Conservation (phyloP, 2,113 vertebrate species). For the Alosa alosa region DNA sequence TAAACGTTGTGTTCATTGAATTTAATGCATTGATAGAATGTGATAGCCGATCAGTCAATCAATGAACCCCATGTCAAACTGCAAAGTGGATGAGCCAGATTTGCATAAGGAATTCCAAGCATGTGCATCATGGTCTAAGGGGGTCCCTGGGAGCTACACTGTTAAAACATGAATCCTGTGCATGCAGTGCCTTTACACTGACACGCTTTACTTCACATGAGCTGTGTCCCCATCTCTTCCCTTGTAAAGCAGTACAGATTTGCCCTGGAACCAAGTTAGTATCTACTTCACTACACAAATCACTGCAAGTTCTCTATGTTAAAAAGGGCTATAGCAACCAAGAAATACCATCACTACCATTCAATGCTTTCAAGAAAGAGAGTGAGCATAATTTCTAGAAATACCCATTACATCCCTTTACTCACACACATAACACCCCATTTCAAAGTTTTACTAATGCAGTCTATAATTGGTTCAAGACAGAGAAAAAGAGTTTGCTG, state of each 20-base stretch:
- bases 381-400: not conserved
- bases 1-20: not conserved
- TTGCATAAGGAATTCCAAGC: not conserved
- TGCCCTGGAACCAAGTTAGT: slow-evolving; percentile 46
- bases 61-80: not conserved
- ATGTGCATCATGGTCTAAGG: not conserved
- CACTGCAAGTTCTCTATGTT: not conserved
- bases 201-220: not conserved
- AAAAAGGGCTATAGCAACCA: not conserved
- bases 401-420: not conserved
- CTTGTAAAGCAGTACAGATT: slow-evolving; percentile 40
- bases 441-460: not conserved
- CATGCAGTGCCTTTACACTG: not conserved
- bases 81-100: not conserved
- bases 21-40: not conserved
- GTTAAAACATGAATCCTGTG: not conserved
- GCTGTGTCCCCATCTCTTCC: not conserved
- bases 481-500: not conserved
- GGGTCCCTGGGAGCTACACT: not conserved
- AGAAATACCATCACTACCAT: not conserved
- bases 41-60: not conserved
- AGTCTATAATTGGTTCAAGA: not conserved
- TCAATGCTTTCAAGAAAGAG: not conserved
- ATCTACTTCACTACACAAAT: not conserved
- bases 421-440: not conserved